Conservation (phyloP, 2,113 vertebrate species). For the Cochlearius cochlearius region DNA sequence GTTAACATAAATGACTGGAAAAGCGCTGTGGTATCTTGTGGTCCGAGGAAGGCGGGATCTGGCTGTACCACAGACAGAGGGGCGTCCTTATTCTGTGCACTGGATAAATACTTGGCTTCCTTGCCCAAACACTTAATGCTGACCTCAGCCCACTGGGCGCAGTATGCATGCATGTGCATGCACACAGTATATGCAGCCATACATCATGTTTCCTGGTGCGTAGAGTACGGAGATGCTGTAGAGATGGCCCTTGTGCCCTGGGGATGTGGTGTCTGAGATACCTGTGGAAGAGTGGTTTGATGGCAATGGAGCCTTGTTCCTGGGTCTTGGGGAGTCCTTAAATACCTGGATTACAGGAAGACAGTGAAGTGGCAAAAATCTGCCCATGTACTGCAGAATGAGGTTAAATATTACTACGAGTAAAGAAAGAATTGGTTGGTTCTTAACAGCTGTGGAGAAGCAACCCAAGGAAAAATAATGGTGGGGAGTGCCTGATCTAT, state of each 20-base stretch:
- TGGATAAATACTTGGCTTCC: background rate
- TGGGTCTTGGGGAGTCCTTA: background rate
- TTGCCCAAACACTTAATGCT: background rate
- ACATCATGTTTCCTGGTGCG: background rate
- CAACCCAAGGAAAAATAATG: background rate
- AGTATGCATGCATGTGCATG: accelerated
- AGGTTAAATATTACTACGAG: background rate
- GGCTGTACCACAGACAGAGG: background rate
- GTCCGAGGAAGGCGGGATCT: background rate
- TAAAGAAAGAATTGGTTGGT: background rate
- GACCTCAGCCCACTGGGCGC: background rate
- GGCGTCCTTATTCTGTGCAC: background rate
- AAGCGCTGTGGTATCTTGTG: background rate
- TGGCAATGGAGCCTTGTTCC: background rate
- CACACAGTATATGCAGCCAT: no score
- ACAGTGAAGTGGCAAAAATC: background rate
- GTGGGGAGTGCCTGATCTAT: background rate
- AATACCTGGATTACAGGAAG: background rate
- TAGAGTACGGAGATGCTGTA: background rate
- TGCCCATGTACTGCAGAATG: background rate
- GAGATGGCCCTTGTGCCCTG: background rate
- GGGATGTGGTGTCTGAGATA: background rate
- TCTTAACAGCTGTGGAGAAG: background rate
- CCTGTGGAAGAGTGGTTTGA: background rate
- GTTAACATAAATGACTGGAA: background rate